phyloP scores from a whole-genome alignment of 2,113 vertebrate species.

The Gopherus flavomarginatus region DNA sequence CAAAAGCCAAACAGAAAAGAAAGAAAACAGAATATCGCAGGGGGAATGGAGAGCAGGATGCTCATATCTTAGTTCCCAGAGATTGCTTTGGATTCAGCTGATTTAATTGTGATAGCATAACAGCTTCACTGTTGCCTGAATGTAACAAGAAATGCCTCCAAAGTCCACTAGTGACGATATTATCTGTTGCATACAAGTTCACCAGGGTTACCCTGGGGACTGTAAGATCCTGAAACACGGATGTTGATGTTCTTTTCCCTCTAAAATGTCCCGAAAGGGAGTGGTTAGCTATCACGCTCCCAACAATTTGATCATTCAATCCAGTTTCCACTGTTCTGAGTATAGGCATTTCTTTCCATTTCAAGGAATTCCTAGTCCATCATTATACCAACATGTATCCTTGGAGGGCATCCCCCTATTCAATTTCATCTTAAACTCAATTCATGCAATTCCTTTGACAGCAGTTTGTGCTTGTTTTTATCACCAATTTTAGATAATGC shows the following conservation, averaged over 20 bases:
- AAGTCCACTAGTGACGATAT: background rate
- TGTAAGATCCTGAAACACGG: background rate
- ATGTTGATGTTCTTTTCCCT: background rate
- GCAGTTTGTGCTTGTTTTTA: background rate
- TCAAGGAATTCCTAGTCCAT: background rate
- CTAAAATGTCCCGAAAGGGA: background rate
- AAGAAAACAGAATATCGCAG: accelerated
- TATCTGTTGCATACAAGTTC: background rate
- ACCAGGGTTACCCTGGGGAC: background rate
- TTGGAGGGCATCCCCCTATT: background rate
- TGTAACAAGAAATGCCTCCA: background rate
- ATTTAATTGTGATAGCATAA: no score
- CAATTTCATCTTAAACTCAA: background rate
- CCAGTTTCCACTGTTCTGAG: background rate
- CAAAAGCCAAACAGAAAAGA: accelerated
- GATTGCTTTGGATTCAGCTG: background rate
- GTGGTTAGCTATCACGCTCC: background rate
- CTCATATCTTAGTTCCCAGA: background rate
- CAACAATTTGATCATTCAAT: background rate
- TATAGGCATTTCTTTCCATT: background rate
- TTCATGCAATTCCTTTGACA: background rate
- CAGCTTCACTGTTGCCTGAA: background rate
- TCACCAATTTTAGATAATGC: background rate
- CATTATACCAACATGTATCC: background rate
- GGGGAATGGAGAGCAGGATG: accelerated